These are phyloP conservation scores for Cynoglossus semilaevis DNA, from an alignment of 2,113 vertebrate species.

Conservation along the genomic window DNA sequence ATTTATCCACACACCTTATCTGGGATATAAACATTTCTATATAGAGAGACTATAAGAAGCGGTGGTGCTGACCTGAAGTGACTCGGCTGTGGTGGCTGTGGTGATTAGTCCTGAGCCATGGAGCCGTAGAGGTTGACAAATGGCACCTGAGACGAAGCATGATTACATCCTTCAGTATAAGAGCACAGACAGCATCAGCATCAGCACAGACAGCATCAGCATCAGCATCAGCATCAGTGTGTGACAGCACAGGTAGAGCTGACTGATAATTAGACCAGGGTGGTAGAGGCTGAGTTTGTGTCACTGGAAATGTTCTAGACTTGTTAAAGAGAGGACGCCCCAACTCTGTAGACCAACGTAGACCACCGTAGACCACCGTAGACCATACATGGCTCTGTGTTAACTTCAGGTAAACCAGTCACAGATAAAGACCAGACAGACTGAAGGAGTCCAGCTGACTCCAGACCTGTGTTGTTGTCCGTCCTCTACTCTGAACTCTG, in stretches of 20 bases:
- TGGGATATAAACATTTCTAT: no score
- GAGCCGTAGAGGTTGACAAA: conserved; percentile 60
- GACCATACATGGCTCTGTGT: no score
- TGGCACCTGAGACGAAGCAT: conserved; percentile 55
- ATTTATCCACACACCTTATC: no score
- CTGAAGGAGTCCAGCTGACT: no score
- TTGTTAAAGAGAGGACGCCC: conserved; percentile 49
- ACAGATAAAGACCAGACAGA: no score
- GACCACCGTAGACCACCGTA: no score
- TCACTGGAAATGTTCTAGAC: conserved; percentile 52
- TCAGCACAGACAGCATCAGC: conserved; percentile 60
- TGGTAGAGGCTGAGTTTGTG: conserved; percentile 56
- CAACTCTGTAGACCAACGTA: no score
- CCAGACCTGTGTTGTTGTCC: no score
- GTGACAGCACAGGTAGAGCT: conserved; percentile 56
- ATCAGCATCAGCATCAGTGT: no score
- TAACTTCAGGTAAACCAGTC: no score
- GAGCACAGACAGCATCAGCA: conserved; percentile 48
- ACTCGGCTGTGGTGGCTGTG: conserved; percentile 46
- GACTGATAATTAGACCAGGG: conserved; percentile 63
- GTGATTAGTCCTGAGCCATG: conserved; percentile 58
- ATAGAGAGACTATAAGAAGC: conserved; percentile 37
- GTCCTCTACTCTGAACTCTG: no score
- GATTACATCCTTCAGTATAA: no score
- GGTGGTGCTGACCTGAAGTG: conserved; percentile 38